Conservation (phyloP, 2,888 invertebrate genomes). For the Cantharis nigra region DNA sequence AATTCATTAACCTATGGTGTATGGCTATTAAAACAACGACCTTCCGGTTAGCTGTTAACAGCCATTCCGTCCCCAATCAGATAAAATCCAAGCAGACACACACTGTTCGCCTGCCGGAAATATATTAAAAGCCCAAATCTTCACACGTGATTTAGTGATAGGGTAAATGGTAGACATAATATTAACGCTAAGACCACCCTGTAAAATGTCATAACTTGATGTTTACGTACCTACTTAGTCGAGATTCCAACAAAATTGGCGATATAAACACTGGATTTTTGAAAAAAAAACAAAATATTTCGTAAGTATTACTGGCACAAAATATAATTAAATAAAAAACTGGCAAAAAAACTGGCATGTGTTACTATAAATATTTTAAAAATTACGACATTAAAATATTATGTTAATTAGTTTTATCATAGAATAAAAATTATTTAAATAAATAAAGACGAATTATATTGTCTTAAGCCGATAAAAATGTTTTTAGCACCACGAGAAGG, state of each 20-base stretch:
- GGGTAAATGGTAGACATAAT: neutral
- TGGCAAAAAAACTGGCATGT: constrained; percentile 19
- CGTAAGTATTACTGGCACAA: constrained; percentile 15
- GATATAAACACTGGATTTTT: neutral
- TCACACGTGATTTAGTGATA: neutral
- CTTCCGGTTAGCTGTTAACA: neutral
- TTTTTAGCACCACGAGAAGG: constrained; percentile 24
- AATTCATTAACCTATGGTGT: neutral
- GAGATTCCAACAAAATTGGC: neutral
- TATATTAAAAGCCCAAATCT: neutral
- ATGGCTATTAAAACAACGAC: neutral
- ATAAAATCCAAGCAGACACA: neutral
- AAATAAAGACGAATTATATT: neutral
- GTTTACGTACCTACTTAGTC: neutral
- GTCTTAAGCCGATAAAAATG: neutral
- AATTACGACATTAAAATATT: neutral
- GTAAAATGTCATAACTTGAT: neutral
- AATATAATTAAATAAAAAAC: constrained; percentile 6
- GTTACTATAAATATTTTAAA: constrained; percentile 3
- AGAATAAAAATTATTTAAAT: constrained; percentile 1
- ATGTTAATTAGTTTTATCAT: neutral
- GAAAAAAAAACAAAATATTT: neutral
- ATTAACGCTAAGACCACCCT: neutral
- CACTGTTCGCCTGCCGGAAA: neutral
- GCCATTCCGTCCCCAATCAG: neutral